Percentiles rank a stretch among this genome's conserved stretches.
Evolutionary conservation across 2,797 vertebrate genomes (phyloP).

Genomic region (Phrynocephalus forsythii): DNA sequence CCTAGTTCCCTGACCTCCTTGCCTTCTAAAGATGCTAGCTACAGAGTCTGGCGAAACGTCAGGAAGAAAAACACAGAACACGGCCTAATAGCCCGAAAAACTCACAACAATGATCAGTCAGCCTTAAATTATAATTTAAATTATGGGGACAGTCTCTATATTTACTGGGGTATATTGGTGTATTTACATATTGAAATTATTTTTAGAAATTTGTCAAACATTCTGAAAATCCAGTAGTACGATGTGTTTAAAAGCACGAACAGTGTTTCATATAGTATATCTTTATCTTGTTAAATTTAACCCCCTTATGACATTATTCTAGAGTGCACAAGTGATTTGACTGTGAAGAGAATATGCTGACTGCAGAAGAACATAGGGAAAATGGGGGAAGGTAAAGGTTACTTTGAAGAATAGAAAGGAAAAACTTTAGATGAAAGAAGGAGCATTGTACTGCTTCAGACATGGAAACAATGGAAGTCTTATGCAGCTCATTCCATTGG

Average conservation of each 20-base stretch:
- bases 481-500: slow-evolving; percentile 72
- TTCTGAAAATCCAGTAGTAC: background rate
- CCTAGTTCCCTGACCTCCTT: no score
- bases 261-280: no score
- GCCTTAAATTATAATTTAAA: no score
- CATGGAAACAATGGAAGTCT: slow-evolving; percentile 77
- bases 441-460: slow-evolving; percentile 73
- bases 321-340: background rate
- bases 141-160: no score
- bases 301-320: background rate
- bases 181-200: background rate
- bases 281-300: background rate
- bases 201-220: background rate
- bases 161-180: no score
- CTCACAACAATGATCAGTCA: no score
- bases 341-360: slow-evolving; percentile 40
- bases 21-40: no score
- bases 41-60: no score
- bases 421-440: slow-evolving; percentile 79
- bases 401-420: slow-evolving; percentile 78
- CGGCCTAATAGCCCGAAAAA: no score
- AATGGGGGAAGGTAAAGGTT: slow-evolving; percentile 72
- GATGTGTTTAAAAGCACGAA: no score
- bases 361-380: slow-evolving; percentile 70
- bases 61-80: no score